Base-by-base conservation (phyloP, 2,113 vertebrate species). In the Crocuta crocuta region DNA sequence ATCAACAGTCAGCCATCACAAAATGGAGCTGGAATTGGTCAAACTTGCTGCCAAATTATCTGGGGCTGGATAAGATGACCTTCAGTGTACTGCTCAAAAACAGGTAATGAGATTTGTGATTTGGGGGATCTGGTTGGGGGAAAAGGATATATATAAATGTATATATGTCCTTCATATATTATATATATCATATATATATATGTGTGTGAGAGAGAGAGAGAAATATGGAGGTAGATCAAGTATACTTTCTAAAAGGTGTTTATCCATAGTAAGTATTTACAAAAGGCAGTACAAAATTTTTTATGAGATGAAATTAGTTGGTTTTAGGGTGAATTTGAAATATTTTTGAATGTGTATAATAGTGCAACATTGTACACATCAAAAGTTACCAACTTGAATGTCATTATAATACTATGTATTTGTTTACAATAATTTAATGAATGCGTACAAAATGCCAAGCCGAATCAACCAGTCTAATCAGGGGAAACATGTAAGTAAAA, bases 1-100 rank as follows among this genome's bases (percentile, higher is more conserved):
- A 99, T 99, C 99, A 99, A 99, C 99, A 99, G 99, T 99, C 99
- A 98, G 89, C 98, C 86, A 97, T 99, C 98, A 98, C 98, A 96
- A 99, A 99, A 96, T 99, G 99, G 99, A 98, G 98, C 97, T 99
- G 99, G 99, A 99, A 99, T 98, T 99, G 99, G 99, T 98, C 99
- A 97, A 98, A 98, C 96, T 98, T 99, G 99, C 99, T 99, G 99
- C 99, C 99, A 98, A 98, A 98, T 98, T 99, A 98, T 98, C 98
- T 99, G 98, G 98, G 98, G 98, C 98, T 99, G 98, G 99, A 99
- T 99, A 99, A 97, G 98, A 99, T 99, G 99, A 99, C 99, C 99
- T 99, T 99, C 99, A 99, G 94, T 97, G 96, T 98, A 85, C 99
- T 99, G 85, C 98, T 99, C 98, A 98, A 98, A 97, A 99, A 99